These are phyloP conservation scores for Hucho hucho DNA, from an alignment of 2,113 vertebrate species.

Conservation along the genomic window DNA sequence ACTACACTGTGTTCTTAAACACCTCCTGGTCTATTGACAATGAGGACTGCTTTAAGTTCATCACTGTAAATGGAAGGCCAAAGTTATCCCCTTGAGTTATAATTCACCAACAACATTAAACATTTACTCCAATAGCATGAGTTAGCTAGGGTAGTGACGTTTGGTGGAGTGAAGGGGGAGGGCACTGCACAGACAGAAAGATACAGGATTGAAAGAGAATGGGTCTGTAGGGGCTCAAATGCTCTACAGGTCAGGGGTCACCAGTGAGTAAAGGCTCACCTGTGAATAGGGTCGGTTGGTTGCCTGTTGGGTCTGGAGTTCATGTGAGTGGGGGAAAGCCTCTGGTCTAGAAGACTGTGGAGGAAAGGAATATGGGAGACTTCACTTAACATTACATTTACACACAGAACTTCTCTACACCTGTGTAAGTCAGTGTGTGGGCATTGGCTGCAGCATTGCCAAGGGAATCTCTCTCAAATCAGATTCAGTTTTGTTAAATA, in stretches of 20 bases:
- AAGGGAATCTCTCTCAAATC: background rate
- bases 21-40: background rate
- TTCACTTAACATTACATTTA: background rate
- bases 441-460: background rate
- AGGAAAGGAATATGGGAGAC: constrained; percentile 28
- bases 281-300: constrained; percentile 76
- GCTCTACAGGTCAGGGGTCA: background rate
- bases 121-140: too few relatives aligned
- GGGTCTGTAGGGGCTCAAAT: background rate
- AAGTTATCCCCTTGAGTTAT: background rate
- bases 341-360: constrained; percentile 76
- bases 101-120: background rate
- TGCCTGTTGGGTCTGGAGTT: constrained; percentile 68
- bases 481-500: background rate
- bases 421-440: background rate
- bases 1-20: constrained; percentile 10
- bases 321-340: constrained; percentile 78
- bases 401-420: background rate
- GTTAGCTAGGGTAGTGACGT: too few relatives aligned
- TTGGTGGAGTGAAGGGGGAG: too few relatives aligned
- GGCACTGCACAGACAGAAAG: background rate
- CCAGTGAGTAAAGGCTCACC: constrained; percentile 60
- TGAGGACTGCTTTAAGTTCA: background rate
- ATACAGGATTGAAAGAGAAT: background rate
- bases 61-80: background rate